A percentile compares a stretch with the other conserved stretches of the same genome.
Evolutionary conservation across 2,797 vertebrate species (phyloP).

Genomic region (Cynodonichthys magdalenae): DNA sequence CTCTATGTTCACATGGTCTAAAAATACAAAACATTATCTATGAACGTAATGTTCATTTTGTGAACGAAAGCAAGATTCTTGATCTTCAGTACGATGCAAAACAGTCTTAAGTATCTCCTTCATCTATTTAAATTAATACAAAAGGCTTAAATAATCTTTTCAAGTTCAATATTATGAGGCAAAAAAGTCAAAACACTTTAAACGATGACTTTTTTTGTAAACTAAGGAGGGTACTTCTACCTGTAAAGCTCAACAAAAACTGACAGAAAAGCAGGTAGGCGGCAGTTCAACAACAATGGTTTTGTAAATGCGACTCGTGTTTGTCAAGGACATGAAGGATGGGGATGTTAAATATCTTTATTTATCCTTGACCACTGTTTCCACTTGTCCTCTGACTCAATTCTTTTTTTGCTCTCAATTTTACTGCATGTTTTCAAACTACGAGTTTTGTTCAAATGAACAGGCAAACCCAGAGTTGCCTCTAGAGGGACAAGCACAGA

Average conservation of each 20-base stretch:
- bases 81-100: slow-evolving; percentile 19
- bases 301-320: background rate
- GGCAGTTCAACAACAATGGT: slow-evolving; percentile 4
- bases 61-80: slow-evolving; percentile 37
- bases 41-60: slow-evolving; percentile 60
- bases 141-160: slow-evolving; percentile 33
- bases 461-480: too few relatives aligned
- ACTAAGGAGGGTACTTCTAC: background rate
- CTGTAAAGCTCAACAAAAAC: too few relatives aligned
- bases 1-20: slow-evolving; percentile 45
- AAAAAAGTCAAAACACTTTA: slow-evolving; percentile 14
- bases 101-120: slow-evolving; percentile 9
- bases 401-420: background rate
- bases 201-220: slow-evolving; percentile 12
- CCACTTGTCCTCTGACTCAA: background rate
- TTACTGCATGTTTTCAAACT: background rate
- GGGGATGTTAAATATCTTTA: background rate
- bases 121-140: slow-evolving; percentile 30
- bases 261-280: background rate
- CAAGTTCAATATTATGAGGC: slow-evolving; percentile 13
- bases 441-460: background rate
- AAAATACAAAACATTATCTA: slow-evolving; percentile 36
- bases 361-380: background rate
- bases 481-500: too few relatives aligned
- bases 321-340: background rate